Evolutionary conservation across 1,140 invertebrate genomes (phyloP).

Genomic region (Leptopilina boulardi): DNA sequence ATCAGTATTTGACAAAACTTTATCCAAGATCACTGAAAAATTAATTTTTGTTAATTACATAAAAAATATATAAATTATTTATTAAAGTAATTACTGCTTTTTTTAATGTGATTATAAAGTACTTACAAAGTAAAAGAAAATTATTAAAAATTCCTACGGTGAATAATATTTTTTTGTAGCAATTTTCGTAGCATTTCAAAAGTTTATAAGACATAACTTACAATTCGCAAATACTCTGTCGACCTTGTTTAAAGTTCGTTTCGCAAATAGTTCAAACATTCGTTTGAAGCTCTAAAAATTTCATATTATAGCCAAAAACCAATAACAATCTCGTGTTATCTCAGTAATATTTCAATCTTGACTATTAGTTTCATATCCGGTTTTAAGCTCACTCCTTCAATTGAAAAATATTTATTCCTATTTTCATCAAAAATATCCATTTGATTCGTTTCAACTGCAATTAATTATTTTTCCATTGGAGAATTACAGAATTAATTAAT

Average conservation of each 20-base stretch:
- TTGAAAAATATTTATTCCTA: neutral
- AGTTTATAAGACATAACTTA: neutral
- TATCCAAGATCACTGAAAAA: neutral
- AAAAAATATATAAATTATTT: no score
- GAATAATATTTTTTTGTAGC: neutral
- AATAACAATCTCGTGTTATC: conserved; percentile 10
- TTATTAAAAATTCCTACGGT: neutral
- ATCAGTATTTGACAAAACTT: neutral
- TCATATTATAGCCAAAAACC: conserved; percentile 6
- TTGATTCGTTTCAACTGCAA: neutral
- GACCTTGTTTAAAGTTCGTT: neutral
- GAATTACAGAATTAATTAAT: no score
- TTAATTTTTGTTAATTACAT: no score
- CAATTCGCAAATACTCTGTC: neutral
- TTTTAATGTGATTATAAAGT: neutral
- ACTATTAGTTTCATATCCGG: neutral
- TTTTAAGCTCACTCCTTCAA: neutral
- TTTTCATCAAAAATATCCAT: neutral
- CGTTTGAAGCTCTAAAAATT: conserved; percentile 12
- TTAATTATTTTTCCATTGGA: no score
- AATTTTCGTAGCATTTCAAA: neutral
- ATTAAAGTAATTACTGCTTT: no score
- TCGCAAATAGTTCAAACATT: neutral
- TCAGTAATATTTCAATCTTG: conserved; percentile 14
- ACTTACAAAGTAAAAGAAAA: neutral